These are phyloP conservation scores for Mallotus villosus DNA, from an alignment of 2,797 vertebrate genomes.

Conservation along the genomic window DNA sequence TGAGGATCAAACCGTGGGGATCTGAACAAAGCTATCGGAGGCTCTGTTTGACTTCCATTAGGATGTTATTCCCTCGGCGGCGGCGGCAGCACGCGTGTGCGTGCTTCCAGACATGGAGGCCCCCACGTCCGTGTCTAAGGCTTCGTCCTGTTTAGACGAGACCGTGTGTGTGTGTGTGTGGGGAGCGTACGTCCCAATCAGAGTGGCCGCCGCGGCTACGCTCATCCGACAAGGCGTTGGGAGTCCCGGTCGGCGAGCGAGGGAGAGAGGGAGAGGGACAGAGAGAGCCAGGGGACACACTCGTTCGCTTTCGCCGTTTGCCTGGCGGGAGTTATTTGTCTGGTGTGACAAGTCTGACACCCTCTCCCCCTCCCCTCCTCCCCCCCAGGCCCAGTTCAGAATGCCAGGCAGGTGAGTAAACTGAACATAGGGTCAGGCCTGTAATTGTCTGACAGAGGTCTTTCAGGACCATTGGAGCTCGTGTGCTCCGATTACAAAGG, in stretches of 20 bases:
- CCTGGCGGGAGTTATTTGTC: neutral
- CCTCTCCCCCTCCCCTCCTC: neutral
- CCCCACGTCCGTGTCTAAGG: no score
- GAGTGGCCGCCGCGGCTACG: no score
- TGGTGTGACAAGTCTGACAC: neutral
- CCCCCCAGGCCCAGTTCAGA: neutral
- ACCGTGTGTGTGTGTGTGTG: no score
- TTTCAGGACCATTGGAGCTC: neutral
- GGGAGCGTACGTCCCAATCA: no score
- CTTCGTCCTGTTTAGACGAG: no score
- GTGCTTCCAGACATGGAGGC: no score
- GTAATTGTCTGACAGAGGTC: conserved; percentile 11
- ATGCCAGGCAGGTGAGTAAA: conserved; percentile 7
- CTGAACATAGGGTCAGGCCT: neutral
- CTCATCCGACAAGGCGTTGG: neutral
- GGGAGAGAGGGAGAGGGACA: no score
- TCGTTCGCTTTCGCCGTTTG: neutral
- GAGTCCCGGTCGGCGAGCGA: neutral
- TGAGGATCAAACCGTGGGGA: no score
- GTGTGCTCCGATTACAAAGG: neutral
- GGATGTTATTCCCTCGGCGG: neutral
- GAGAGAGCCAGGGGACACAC: neutral
- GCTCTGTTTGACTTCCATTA: neutral
- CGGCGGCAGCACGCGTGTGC: neutral
- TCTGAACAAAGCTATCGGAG: neutral